Base-by-base conservation (phyloP, 2,113 vertebrate species). In the Eretmochelys imbricata region DNA sequence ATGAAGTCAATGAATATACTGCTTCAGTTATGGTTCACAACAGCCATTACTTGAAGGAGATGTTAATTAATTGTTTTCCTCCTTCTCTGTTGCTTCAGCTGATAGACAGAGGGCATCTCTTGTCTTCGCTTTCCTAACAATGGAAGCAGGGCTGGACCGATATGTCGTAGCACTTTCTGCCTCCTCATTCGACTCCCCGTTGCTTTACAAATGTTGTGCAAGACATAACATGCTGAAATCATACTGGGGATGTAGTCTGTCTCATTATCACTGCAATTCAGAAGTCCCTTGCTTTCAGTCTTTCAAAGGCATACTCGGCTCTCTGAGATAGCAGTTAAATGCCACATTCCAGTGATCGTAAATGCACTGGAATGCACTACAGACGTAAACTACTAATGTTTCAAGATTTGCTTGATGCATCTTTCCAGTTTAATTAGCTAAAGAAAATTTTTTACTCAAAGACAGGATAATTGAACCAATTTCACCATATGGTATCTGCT, bases 11-110 rank as follows among this genome's bases (percentile, higher is more conserved):
- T 57, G 49, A 75, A 59, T 82, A 89, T 57, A 94, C 46, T 95
- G 93, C 86, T 91, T 95, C 94, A 95, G 92, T 89, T 94, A 95
- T 93, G 91, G 89, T 69, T 90, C 87, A 91, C 84, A 95, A 86
- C 94, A 94, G 96, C 94, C 93, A 93, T 57, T 93, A 89, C 88
- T 93, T 82, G 91, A 96, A 95, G 88, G 86, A 94, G 91, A 86
- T 96, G 82, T 86, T 59, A 96, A 1, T 87, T 93, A 87, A 91
- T 90, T 94, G 93, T 93, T 90, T 31, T 84, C 69, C 83, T 91
- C 85, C 90, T 97, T 90, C 94, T 91, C 89, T 75, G 65, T 92
- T 93, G 88, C 82, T 90, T 80, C 89, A 82, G 84, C 84, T 84
- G 87, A 89, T 87, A 94, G 65, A 78, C 20, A 90, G 88, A 80